Conservation (phyloP, 2,113 vertebrate species). For the Nesogale talazaci region DNA sequence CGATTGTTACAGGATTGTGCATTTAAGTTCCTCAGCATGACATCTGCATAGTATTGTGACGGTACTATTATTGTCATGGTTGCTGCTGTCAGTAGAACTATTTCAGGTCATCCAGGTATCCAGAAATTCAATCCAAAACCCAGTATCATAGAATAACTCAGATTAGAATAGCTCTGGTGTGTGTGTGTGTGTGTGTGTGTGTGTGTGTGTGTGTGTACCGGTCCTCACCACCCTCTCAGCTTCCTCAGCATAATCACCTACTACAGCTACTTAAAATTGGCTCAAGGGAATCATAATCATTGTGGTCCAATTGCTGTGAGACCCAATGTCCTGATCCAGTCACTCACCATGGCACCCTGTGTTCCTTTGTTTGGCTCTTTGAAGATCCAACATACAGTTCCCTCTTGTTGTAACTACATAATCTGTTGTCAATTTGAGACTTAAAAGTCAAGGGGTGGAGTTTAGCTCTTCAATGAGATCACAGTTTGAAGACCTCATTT, state of each 20-base stretch:
- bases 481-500: too few species aligned
- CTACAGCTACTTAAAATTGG: neutral
- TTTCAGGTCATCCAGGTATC: neutral
- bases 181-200: too few species aligned
- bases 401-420: neutral
- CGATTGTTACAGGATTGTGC: too few species aligned
- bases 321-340: neutral
- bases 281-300: neutral
- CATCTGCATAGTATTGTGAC: accelerated
- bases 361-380: neutral
- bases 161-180: too few species aligned
- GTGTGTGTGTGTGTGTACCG: too few species aligned
- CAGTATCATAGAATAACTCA: too few species aligned
- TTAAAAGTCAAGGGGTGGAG: too few species aligned
- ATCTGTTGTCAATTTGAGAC: too few species aligned
- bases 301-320: neutral
- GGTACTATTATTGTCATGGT: neutral
- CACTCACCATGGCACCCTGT: neutral
- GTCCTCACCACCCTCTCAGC: too few species aligned
- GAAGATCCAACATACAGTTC: neutral
- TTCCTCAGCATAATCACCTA: too few species aligned
- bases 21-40: neutral
- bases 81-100: neutral
- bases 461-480: too few species aligned
- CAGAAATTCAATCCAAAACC: neutral